These are phyloP conservation scores for Drosophila dunni DNA, from an alignment of 1,140 invertebrate species.

Conservation along the genomic window DNA sequence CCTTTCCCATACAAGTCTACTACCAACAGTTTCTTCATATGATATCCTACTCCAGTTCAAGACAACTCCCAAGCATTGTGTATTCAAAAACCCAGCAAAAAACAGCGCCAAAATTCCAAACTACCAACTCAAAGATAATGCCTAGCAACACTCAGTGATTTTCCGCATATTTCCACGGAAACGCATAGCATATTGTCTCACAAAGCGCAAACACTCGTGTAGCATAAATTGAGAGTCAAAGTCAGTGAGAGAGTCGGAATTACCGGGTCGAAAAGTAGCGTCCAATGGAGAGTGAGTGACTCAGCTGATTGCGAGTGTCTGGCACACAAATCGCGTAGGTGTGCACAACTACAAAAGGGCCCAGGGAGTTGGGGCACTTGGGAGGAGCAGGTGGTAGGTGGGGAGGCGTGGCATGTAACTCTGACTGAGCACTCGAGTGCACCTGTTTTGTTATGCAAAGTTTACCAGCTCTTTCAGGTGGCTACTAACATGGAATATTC, in stretches of 20 bases:
- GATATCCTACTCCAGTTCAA: too few species aligned
- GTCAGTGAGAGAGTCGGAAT: constrained; percentile 11
- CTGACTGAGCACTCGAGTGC: constrained; percentile 37
- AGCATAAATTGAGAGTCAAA: constrained; percentile 12
- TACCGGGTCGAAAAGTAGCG: constrained; percentile 1
- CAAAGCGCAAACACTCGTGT: constrained; percentile 2
- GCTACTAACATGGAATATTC: constrained; percentile 48
- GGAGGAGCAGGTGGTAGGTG: background rate
- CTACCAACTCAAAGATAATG: background rate
- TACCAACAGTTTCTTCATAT: too few species aligned
- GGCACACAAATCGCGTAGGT: constrained; percentile 23
- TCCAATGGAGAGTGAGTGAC: constrained; percentile 19
- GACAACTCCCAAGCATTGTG: too few species aligned
- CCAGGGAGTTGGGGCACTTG: background rate
- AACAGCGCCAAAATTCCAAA: too few species aligned
- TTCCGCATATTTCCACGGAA: background rate
- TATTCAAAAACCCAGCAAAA: too few species aligned
- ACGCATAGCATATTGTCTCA: constrained; percentile 1
- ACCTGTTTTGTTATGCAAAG: constrained; percentile 75
- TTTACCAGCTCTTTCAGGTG: constrained; percentile 59
- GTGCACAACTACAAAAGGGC: constrained; percentile 10
- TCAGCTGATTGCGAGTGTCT: constrained; percentile 46
- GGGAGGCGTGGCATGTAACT: too few species aligned
- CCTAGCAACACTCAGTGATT: background rate
- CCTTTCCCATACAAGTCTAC: too few species aligned